Evolutionary conservation across 2,888 invertebrate species (phyloP).

Genomic region (Euphydryas editha): DNA sequence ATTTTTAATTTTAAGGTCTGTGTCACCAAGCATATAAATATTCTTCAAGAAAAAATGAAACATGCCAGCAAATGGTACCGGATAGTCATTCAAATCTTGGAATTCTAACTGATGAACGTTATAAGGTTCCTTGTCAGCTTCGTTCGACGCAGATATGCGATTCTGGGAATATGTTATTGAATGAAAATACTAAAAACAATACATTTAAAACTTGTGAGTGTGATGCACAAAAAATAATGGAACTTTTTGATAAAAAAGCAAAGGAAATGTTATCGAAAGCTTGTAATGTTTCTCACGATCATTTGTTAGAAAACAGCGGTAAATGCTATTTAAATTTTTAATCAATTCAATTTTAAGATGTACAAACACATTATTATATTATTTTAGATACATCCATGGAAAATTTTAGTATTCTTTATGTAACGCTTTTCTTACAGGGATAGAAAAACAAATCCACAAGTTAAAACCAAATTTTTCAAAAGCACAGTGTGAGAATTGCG

Average conservation of each 20-base stretch:
- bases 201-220: conserved; percentile 33
- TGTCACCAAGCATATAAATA: conserved; percentile 21
- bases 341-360: neutral
- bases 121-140: conserved; percentile 24
- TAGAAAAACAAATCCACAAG: neutral
- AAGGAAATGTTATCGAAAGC: conserved; percentile 28
- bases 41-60: conserved; percentile 15
- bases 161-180: neutral
- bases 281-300: conserved; percentile 22
- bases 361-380: neutral
- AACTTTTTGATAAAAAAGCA: conserved; percentile 23
- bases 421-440: too few species aligned
- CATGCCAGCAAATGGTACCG: conserved; percentile 8
- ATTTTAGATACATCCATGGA: neutral
- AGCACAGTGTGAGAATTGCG: neutral
- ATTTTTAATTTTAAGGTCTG: conserved; percentile 30
- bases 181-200: neutral
- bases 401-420: too few species aligned
- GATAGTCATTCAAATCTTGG: conserved; percentile 7
- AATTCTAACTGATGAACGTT: conserved; percentile 25
- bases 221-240: conserved; percentile 23
- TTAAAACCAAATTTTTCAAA: neutral
- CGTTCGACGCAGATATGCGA: neutral
- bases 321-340: conserved; percentile 13
- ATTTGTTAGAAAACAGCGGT: neutral